Percentiles rank a stretch among this genome's conserved stretches.
These are phyloP conservation scores for Hybos culiciformis DNA, from an alignment of 2,888 invertebrate species.

Conservation along the genomic window DNA sequence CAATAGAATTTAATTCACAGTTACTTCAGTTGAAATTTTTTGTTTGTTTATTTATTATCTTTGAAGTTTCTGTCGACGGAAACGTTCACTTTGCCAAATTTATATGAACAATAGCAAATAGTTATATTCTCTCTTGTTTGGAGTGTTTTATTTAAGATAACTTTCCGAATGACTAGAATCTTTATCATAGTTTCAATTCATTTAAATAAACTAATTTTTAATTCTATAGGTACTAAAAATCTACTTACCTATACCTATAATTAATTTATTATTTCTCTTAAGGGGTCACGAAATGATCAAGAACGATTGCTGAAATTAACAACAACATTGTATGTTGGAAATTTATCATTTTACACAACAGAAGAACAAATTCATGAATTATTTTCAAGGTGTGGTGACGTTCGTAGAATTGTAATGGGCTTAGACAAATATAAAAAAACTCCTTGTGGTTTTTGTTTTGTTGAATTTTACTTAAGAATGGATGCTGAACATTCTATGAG, in stretches of 20 bases:
- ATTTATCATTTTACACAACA: constrained; percentile 94
- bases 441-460: constrained; percentile 98
- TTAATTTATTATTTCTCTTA: constrained; percentile 13
- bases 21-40: neutral
- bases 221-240: neutral
- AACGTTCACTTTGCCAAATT: no score
- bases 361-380: constrained; percentile 98
- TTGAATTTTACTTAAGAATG: constrained; percentile 71
- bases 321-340: constrained; percentile 89
- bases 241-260: neutral
- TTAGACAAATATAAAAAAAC: constrained; percentile 95
- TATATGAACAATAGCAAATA: no score
- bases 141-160: no score
- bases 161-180: no score
- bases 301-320: constrained; percentile 61
- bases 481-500: constrained; percentile 73
- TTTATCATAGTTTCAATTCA: no score
- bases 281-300: constrained; percentile 83
- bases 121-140: no score
- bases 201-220: neutral
- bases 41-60: no score
- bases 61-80: no score
- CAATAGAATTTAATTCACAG: neutral
- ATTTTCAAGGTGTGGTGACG: constrained; percentile 90
- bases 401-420: constrained; percentile 92